Conservation (phyloP, 2,888 invertebrate genomes). For the Cancer borealis region DNA sequence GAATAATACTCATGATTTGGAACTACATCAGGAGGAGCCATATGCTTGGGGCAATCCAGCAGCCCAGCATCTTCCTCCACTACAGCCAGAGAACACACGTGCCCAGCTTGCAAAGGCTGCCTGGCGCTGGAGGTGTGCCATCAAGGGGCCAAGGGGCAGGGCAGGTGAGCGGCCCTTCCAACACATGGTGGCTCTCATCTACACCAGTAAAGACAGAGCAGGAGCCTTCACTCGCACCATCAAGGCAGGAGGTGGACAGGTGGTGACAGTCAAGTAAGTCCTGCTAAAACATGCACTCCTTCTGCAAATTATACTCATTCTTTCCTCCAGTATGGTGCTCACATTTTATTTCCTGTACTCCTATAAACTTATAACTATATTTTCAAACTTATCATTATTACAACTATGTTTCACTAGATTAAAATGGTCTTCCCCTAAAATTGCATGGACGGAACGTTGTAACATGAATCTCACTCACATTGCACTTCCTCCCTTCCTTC, state of each 20-base stretch:
- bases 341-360: not conserved
- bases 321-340: not conserved
- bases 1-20: not conserved
- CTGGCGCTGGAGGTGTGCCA: constrained; percentile 84
- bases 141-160: not conserved
- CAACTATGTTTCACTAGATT: not conserved
- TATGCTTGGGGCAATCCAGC: constrained; percentile 91
- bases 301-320: not conserved
- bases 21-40: constrained; percentile 85
- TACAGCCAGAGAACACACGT: constrained; percentile 56
- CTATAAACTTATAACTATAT: not conserved
- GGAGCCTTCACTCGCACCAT: constrained; percentile 86
- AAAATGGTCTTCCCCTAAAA: not conserved
- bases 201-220: constrained; percentile 83
- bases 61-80: constrained; percentile 73
- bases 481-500: not conserved
- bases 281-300: not conserved
- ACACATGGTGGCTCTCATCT: constrained; percentile 81
- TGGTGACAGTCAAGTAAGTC: constrained; percentile 84
- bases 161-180: constrained; percentile 69
- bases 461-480: not conserved
- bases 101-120: constrained; percentile 80
- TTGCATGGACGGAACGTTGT: not conserved
- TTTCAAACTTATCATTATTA: not conserved
- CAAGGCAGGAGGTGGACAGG: constrained; percentile 87